Percentiles rank a stretch among this genome's conserved stretches.
These are phyloP conservation scores for Brachionichthys hirsutus DNA, from an alignment of 2,113 vertebrate genomes.

Conservation along the genomic window DNA sequence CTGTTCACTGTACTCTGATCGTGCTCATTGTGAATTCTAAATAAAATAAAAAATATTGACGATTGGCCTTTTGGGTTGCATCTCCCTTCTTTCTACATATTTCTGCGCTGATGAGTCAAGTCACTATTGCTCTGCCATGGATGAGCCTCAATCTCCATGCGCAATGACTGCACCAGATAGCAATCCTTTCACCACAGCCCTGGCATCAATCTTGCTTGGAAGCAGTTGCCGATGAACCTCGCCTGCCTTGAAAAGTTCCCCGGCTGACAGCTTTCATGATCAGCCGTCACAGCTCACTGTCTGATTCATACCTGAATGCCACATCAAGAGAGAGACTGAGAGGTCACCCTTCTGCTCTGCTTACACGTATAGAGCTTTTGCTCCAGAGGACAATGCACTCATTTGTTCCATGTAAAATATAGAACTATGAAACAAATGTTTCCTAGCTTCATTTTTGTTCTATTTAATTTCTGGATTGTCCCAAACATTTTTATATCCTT, in stretches of 20 bases:
- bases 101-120: slow-evolving; percentile 57
- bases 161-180: slow-evolving; percentile 61
- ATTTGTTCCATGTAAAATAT: slow-evolving; percentile 1
- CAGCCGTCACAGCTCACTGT: slow-evolving; percentile 64
- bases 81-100: slow-evolving; percentile 47
- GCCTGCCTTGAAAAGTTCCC: slow-evolving; percentile 55
- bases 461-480: too few species aligned
- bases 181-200: slow-evolving; percentile 59
- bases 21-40: slow-evolving; percentile 27
- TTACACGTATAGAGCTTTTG: slow-evolving; percentile 14
- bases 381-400: slow-evolving; percentile 1
- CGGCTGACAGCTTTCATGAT: slow-evolving; percentile 67
- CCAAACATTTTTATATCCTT: too few species aligned
- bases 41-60: slow-evolving; percentile 45
- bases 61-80: slow-evolving; percentile 50
- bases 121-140: slow-evolving; percentile 57
- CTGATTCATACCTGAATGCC: slow-evolving; percentile 65
- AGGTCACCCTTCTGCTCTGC: slow-evolving; percentile 38
- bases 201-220: slow-evolving; percentile 65
- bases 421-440: neutral
- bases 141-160: slow-evolving; percentile 57
- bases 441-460: too few species aligned
- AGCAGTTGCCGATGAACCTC: slow-evolving; percentile 57
- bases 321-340: slow-evolving; percentile 26
- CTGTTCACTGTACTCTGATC: slow-evolving; percentile 22